Conservation (phyloP, 2,888 invertebrate species). For the Ophion obscuratus region DNA sequence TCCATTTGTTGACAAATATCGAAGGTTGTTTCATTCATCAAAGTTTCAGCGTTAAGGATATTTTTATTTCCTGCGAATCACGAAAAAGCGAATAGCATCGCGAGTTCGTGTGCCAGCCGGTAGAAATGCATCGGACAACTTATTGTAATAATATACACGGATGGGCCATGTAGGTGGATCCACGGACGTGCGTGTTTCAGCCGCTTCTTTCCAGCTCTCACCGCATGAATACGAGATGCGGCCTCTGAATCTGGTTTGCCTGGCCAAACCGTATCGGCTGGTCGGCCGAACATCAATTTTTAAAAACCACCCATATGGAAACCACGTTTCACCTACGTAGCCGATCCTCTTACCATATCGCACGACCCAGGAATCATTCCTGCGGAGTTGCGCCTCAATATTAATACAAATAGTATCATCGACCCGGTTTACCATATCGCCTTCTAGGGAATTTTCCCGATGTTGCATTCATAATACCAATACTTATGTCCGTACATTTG, state of each 20-base stretch:
- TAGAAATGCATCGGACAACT: constrained; percentile 63
- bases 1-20: background rate
- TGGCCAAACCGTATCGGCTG: constrained; percentile 72
- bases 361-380: constrained; percentile 63
- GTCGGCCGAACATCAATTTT: constrained; percentile 81
- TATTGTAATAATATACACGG: constrained; percentile 72
- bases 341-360: constrained; percentile 43
- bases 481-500: constrained; percentile 3
- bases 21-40: background rate
- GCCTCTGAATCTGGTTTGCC: constrained; percentile 83
- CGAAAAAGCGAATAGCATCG: background rate
- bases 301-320: constrained; percentile 81
- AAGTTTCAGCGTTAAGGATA: background rate
- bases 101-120: constrained; percentile 2
- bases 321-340: constrained; percentile 77
- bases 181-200: constrained; percentile 67
- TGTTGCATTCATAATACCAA: constrained; percentile 25
- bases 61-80: too few species aligned
- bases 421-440: constrained; percentile 46
- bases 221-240: constrained; percentile 83
- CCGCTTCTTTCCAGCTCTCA: constrained; percentile 74
- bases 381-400: constrained; percentile 65
- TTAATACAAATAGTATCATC: constrained; percentile 60
- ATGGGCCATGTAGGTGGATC: constrained; percentile 43
- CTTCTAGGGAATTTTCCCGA: constrained; percentile 33